phyloP scores from a whole-genome alignment of 2,888 invertebrate species.

The Drosophila paranaensis region DNA sequence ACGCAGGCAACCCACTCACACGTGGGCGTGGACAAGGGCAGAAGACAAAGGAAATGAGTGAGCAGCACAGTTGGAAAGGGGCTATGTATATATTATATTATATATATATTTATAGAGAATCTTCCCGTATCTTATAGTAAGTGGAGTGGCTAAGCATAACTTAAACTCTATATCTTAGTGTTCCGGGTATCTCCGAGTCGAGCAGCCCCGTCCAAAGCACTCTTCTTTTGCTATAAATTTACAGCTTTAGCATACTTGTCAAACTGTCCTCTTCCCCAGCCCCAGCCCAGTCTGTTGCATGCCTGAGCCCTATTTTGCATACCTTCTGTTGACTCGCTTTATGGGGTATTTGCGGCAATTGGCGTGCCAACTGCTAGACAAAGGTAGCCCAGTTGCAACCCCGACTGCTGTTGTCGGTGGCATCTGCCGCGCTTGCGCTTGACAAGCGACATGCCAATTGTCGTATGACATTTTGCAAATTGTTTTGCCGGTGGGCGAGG shows the following conservation, averaged over 20 bases:
- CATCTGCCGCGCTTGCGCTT: constrained; percentile 59
- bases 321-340: constrained; percentile 6
- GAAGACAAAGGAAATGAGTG: constrained; percentile 5
- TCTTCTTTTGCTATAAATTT: neutral
- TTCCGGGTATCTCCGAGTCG: neutral
- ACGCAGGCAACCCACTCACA: constrained; percentile 1
- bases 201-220: neutral
- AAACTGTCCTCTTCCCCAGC: neutral
- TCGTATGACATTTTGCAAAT: constrained; percentile 66
- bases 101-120: too few species aligned
- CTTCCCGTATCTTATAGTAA: too few species aligned
- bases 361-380: constrained; percentile 31
- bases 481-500: constrained; percentile 16
- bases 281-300: constrained; percentile 10
- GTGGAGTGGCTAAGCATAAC: too few species aligned
- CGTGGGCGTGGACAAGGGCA: neutral
- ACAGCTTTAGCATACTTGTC: neutral
- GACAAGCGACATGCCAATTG: constrained; percentile 59
- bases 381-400: constrained; percentile 27
- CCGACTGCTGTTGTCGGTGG: constrained; percentile 40
- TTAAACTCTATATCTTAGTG: too few species aligned
- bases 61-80: neutral
- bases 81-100: neutral
- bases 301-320: constrained; percentile 11
- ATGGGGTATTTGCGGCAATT: constrained; percentile 22